Base-by-base conservation (phyloP, 2,888 invertebrate species). In the Noctua comes region DNA sequence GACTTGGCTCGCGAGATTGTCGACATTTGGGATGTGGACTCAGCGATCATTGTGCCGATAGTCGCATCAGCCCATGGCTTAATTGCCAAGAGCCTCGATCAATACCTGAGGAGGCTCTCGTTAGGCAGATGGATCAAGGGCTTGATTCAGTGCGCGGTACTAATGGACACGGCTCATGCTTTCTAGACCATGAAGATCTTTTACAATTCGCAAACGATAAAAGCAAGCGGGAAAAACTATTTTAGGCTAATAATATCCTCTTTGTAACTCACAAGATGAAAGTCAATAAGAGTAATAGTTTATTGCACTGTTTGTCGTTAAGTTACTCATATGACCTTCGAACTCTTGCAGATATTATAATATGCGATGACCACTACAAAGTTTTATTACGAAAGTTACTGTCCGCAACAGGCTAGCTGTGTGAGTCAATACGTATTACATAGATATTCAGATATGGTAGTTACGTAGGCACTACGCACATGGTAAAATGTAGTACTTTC, bases 311-410 rank as follows among this genome's bases (percentile, higher is more conserved):
- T 31, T 43, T 57, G 7, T 59, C 11, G 24, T 43, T 43, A 54
- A 31, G n/a, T 2, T 71, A 43, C 16, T 59, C 24, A 27, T n/a
- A 13, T 57, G n/a, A 62, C 72, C n/a, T 65, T 46, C 11, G 11
- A 65, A 16, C 16, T 36, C 7, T n/a, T 74, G 18, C 3, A 36
- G n/a, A 18, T n/a, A 27, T 43, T 24, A 18, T 54, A 77, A 24
- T 54, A 77, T 51, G 65, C 36, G 54, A 48, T 18, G 36, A 24
- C 54, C 31, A 77, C 46, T 75, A 18, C 13, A 74, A 74, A 48
- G 36, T 57, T 40, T 51, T 62, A 62, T 76, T 76, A n/a, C 66
- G 2, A 68, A 76, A 77, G 10, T 76, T 68, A n/a, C 10, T 21
- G 57, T 68, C 40, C 27, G 27, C 13, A 16, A 48, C 18, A 0